Evolutionary conservation across 2,113 vertebrate species (phyloP).

Genomic region (Cryptotis parvus): DNA sequence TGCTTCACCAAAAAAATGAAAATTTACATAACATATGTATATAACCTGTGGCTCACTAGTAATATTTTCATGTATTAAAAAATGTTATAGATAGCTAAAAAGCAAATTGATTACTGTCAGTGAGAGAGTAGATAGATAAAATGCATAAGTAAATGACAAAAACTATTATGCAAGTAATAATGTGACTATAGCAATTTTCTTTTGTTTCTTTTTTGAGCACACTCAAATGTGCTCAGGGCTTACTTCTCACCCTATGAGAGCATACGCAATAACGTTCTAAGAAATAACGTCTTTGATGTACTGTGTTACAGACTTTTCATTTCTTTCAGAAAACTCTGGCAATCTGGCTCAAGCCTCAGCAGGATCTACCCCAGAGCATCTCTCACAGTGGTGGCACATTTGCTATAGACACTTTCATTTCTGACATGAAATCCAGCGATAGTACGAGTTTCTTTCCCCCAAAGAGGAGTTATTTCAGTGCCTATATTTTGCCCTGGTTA

Average conservation of each 20-base stretch:
- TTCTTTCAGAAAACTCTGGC: background rate
- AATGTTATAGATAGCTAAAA: background rate
- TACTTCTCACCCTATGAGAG: no score
- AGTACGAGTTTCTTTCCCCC: conserved; percentile 10
- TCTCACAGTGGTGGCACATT: background rate
- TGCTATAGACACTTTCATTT: background rate
- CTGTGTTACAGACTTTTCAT: background rate
- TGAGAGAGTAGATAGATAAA: background rate
- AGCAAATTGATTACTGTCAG: background rate
- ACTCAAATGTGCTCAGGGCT: no score
- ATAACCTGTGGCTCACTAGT: no score
- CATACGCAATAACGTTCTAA: no score
- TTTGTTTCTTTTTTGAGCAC: no score
- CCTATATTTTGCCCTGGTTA: conserved; percentile 37
- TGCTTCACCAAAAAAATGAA: no score
- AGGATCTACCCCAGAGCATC: background rate
- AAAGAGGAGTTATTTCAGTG: conserved; percentile 16
- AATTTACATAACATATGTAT: no score
- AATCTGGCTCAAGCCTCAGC: background rate
- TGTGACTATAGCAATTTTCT: background rate
- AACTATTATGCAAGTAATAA: background rate
- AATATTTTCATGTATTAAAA: no score
- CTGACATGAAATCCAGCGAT: background rate
- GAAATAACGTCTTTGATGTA: background rate
- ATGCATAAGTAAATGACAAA: background rate